Evolutionary conservation across 2,888 invertebrate genomes (phyloP), one percentile per base, ranked within the genome.

Genomic region (Nomada flava): DNA sequence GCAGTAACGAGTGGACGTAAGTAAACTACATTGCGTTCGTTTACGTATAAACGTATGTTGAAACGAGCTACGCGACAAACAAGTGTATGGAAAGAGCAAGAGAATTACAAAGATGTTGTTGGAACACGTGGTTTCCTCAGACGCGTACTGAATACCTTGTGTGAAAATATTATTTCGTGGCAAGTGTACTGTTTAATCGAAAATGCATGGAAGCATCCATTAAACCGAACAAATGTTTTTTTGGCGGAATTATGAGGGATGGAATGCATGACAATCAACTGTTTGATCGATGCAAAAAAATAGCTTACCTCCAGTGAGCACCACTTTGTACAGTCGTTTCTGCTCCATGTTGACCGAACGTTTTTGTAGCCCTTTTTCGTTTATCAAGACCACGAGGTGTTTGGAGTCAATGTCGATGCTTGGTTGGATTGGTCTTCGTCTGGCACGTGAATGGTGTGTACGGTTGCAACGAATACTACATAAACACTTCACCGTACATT

Each of bases 251-350:
- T 29, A 42, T 60, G n/a, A 18, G 1, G 55, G 11, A 52, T 18
- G 29, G 9, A 55, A 63, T 11, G 7, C 20, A 53, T 73, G 70
- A 70, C 78, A 67, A 62, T 50, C 26, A 62, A 50, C 18, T 10
- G 20, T 52, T 52, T 15, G 7, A 23, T 26, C 23, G 36, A 29
- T 9, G 26, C 42, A 52, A n/a, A 60, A 62, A 57, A 20, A 63
- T 4, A 52, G 9, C 96, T 96, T 95, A 98, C 98, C 98, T 95
- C 98, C 98, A 89, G 98, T 98, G 88, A 98, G 95, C 88, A 98
- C 98, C 90, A 98, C 95, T 95, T 96, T 97, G 95, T 98, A 98
- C 89, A 97, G 96, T 89, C 96, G 96, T 94, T 96, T 96, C 92
- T 95, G 95, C 90, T 94, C 94, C 94, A 94, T 94, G 81, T 89